Base-by-base conservation (phyloP, 2,113 vertebrate genomes). In the Notothenia rossii region DNA sequence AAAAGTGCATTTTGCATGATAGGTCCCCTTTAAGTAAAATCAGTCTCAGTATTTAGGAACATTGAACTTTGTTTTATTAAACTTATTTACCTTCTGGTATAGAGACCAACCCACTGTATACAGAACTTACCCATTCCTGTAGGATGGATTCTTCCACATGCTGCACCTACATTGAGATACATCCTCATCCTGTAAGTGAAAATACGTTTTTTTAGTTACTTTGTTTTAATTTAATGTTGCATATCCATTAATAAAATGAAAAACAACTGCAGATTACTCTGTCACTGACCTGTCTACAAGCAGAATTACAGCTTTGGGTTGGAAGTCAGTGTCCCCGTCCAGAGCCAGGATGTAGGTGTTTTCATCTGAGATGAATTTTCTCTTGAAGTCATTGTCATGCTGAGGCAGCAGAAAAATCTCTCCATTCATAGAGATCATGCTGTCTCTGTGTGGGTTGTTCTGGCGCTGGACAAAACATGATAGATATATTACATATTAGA, bases 291-390 rank as follows among this genome's bases (percentile, higher is more conserved):
- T 94, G 82, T 96, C 95, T 1, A 96, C 90, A 17, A 96, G 90
- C 50, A 96, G 84, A 81, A 96, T 92, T 40, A 96, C 74, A 76
- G 96, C 95, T 68, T 93, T 91, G 5, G 96, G 96, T 0, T 96
- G 94, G 83, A 96, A 96, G 83, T 96, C 96, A 0, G 95, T 96
- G 89, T 96, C 96, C 82, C 96, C 96, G 4, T 96, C 96, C 75
- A 96, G 85, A 70, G 96, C 95, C 90, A 96, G 82, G 79, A 96
- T 90, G 46, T 95, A 96, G 0, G 92, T 94, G 85, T 95, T 93
- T 0, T 95, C 92, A 10, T 96, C 95, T 36, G 90, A 85, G 61
- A 95, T 94, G 71, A 90, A 79, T 72, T 71, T 94, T 69, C 93
- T 94, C 72, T 94, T 95, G 74, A 77, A 86, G 83, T 94, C 94